Base-by-base conservation (phyloP, 2,797 vertebrate genomes). In the Sebastes nivosus region DNA sequence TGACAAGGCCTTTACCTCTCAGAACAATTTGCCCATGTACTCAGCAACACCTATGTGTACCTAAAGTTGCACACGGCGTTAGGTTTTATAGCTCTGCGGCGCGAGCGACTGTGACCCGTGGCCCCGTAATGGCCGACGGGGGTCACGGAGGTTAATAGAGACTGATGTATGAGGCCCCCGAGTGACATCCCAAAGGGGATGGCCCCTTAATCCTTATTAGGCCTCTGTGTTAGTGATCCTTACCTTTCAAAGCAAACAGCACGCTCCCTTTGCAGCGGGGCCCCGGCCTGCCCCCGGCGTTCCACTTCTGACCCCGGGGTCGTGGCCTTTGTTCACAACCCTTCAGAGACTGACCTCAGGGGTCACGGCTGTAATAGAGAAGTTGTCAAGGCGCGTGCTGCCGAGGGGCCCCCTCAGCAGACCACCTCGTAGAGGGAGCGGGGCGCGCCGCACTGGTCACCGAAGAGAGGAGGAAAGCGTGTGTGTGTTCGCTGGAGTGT, bases 161-260 rank as follows among this genome's bases (percentile, higher is more conserved):
- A 93, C 88, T 95, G 93, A 96, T 95, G 92, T 94, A 92, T 87
- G 91, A 89, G 93, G 88, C 93, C 94, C 87, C 91, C 87, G 92
- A 95, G 92, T 95, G 94, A 95, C 95, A 94, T 95, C 96, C 96
- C 96, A 93, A 88, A 96, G 93, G 95, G 94, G 96, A 96, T 96
- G 96, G 97, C 95, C 97, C 97, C 96, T 96, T 99, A 99, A 99
- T 99, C 97, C 97, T 97, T 97, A 98, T 98, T 98, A 98, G 97
- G 97, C 96, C 95, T 95, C 95, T 95, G 96, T 96, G 96, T 97
- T 97, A 96, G 97, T 95, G 97, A 97, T 97, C 97, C 97, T 96
- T 96, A 96, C 97, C 97, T 96, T 93, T 97, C 97, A 97, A 97
- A 98, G 97, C 97, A 98, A 98, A 98, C 98, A 97, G 95, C 89